Conservation (phyloP, 2,113 vertebrate genomes). For the Dasyornis broadbenti region DNA sequence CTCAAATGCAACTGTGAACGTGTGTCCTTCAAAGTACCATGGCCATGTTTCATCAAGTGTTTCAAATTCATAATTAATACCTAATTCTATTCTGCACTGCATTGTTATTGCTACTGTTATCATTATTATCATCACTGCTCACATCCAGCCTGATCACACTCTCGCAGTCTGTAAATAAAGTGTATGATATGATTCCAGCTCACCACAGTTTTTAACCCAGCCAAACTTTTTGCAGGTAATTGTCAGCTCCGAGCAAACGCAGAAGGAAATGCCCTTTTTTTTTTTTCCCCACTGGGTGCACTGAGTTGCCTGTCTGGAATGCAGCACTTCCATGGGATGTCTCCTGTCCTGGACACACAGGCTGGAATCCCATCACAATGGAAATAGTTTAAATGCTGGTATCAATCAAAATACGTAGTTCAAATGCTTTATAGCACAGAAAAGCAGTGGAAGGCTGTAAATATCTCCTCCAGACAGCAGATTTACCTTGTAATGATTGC, state of each 20-base stretch:
- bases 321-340: background rate
- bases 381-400: background rate
- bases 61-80: background rate
- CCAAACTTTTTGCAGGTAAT: background rate
- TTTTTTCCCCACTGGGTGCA: background rate
- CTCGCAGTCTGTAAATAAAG: background rate
- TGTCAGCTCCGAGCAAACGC: background rate
- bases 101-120: background rate
- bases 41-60: background rate
- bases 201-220: background rate
- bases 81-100: background rate
- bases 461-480: background rate
- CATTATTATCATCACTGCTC: background rate
- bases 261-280: background rate
- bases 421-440: background rate
- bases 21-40: background rate
- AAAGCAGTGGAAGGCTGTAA: background rate
- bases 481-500: background rate
- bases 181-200: background rate
- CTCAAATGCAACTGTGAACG: background rate
- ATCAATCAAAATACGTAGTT: background rate
- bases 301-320: background rate
- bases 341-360: background rate
- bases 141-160: background rate
- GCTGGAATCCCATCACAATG: background rate